Conservation (phyloP, 2,888 invertebrate species). For the Acrobeloides nanus region DNA sequence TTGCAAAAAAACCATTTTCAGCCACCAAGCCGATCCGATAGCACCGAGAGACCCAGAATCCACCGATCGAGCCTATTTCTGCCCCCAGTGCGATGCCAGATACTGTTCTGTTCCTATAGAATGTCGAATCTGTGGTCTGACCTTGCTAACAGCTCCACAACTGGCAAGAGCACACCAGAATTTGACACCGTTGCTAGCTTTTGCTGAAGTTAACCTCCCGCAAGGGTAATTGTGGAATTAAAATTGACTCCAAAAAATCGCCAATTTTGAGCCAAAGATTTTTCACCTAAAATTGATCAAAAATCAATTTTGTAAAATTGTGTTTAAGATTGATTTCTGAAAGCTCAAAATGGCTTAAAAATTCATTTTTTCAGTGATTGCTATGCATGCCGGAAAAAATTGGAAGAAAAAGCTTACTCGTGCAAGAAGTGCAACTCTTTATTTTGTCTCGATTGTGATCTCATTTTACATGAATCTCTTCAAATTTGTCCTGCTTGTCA, state of each 20-base stretch:
- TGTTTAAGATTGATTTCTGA: constrained; percentile 3
- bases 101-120: constrained; percentile 96
- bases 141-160: constrained; percentile 93
- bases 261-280: neutral
- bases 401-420: constrained; percentile 35
- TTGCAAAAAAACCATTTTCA: constrained; percentile 12
- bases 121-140: constrained; percentile 87
- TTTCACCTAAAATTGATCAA: constrained; percentile 2
- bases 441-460: constrained; percentile 91
- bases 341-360: neutral
- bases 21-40: constrained; percentile 25
- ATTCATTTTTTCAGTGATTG: constrained; percentile 15
- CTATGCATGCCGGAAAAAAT: constrained; percentile 35
- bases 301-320: neutral
- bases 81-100: constrained; percentile 82
- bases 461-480: constrained; percentile 81
- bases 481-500: constrained; percentile 74
- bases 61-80: constrained; percentile 54
- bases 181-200: constrained; percentile 82
- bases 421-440: constrained; percentile 32
- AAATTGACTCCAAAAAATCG: neutral
- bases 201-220: constrained; percentile 63
- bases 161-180: constrained; percentile 94
- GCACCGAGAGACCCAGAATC: neutral
- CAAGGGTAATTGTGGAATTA: constrained; percentile 14